Conservation (phyloP, 2,113 vertebrate genomes). For the Anas platyrhynchos region DNA sequence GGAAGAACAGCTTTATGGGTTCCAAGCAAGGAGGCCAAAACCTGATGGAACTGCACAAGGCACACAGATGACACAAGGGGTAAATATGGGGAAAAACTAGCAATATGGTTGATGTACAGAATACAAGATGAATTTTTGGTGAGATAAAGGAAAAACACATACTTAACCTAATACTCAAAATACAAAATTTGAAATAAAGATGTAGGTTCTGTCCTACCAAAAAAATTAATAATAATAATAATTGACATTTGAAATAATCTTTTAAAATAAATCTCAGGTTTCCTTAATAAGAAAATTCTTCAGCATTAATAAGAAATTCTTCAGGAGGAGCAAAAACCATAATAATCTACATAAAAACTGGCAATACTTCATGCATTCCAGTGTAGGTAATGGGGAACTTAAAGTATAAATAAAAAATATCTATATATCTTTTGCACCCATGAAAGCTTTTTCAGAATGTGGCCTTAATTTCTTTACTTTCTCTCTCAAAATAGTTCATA, state of each 20-base stretch:
- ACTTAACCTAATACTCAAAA: background rate
- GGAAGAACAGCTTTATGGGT: background rate
- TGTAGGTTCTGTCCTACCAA: background rate
- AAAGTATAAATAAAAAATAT: background rate
- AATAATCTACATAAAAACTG: background rate
- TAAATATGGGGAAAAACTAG: background rate
- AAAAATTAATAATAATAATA: background rate
- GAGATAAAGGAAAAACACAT: background rate
- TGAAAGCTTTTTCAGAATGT: background rate
- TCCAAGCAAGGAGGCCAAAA: background rate
- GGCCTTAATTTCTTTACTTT: background rate
- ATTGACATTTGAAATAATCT: background rate
- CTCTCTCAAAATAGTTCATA: background rate
- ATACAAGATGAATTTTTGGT: too few relatives aligned
- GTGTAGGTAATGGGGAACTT: background rate
- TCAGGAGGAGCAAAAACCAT: background rate
- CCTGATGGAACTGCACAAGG: background rate
- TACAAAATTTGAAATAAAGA: fast-evolving
- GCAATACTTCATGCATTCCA: background rate
- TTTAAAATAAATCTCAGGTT: background rate
- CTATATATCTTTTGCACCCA: background rate
- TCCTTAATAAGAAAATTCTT: background rate
- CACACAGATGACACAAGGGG: background rate
- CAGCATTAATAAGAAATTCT: background rate
- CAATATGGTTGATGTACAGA: background rate